Base-by-base conservation (phyloP, 2,113 vertebrate genomes). In the Sturnira hondurensis region DNA sequence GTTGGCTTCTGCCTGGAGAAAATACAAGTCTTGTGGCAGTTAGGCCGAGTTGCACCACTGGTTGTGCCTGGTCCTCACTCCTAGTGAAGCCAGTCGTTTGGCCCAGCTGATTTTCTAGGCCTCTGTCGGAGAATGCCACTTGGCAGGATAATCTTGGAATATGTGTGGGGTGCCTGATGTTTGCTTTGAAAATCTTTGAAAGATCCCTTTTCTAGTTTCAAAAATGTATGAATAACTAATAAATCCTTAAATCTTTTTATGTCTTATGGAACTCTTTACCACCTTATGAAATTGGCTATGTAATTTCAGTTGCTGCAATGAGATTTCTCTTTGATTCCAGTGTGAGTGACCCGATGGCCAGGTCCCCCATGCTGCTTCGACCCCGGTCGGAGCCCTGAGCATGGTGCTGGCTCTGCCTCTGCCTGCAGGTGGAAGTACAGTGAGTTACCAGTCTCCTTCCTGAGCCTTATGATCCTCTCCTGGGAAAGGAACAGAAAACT, bases 141-240 rank as follows among this genome's bases (percentile, higher is more conserved):
- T 92, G n/a, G 38, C 50, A 24, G 33, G 80, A 96, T 56, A 50
- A 56, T 81, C 61, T 41, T 85, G 31, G 81, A 63, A 94, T 85
- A 85, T 52, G 56, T 74, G 43, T 86, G 45, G 77, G 45, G 13
- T n/a, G 3, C 41, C 41, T 76, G 22, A 70, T 47, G 88, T 92
- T 93, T 90, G 36, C 41, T 76, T 92, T 96, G 76, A 77, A 95
- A 96, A 91, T 47, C 41, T 83, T 50, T 73, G 52, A 73, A 78
- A 89, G 11, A 63, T 36, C 36, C 22, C n/a, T 36, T 95, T 95
- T 89, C 54, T 88, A 61, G 26, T 89, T 96, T 96, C 89, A 92
- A 87, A 45, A 82, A 68, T 85, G 45, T 74, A 58, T 86, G 22
- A 63, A 52, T 94, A 84, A 74, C 54, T 93, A 68, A 82, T 89